A percentile compares a stretch with the other conserved stretches of the same genome.
phyloP scores from a whole-genome alignment of 2,797 vertebrate genomes.

The Antrozous pallidus region DNA sequence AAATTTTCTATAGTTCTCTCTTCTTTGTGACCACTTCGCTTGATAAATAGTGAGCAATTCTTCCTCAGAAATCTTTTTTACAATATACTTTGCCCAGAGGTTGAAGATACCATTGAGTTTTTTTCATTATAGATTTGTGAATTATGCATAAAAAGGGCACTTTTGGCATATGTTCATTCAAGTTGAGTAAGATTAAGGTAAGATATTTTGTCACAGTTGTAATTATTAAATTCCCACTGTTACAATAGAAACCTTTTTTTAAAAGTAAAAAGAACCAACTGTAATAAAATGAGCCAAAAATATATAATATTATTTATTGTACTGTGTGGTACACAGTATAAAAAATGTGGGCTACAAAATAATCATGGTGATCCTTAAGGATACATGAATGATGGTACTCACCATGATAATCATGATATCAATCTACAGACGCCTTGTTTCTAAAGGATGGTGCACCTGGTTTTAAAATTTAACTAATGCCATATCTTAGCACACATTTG shows the following conservation, averaged over 20 bases:
- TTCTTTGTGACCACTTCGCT: constrained; percentile 21
- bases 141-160: constrained; percentile 49
- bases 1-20: constrained; percentile 51
- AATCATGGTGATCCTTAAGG: neutral
- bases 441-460: neutral
- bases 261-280: constrained; percentile 1
- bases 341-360: neutral
- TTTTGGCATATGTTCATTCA: constrained; percentile 15
- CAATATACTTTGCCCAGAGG: neutral
- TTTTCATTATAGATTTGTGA: constrained; percentile 37
- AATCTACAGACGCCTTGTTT: neutral
- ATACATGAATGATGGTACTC: neutral
- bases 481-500: neutral
- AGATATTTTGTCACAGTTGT: constrained; percentile 9
- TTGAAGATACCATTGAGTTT: constrained; percentile 38
- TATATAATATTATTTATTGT: neutral
- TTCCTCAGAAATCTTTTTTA: neutral
- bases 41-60: constrained; percentile 46
- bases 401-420: neutral
- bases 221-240: constrained; percentile 47
- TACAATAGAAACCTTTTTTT: neutral
- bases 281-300: neutral
- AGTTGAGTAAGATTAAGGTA: neutral
- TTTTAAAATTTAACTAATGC: neutral
- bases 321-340: neutral